A percentile compares a stretch with the other conserved stretches of the same genome.
Evolutionary conservation across 1,140 invertebrate species (phyloP).

Genomic region (Drosophila pectinifera): DNA sequence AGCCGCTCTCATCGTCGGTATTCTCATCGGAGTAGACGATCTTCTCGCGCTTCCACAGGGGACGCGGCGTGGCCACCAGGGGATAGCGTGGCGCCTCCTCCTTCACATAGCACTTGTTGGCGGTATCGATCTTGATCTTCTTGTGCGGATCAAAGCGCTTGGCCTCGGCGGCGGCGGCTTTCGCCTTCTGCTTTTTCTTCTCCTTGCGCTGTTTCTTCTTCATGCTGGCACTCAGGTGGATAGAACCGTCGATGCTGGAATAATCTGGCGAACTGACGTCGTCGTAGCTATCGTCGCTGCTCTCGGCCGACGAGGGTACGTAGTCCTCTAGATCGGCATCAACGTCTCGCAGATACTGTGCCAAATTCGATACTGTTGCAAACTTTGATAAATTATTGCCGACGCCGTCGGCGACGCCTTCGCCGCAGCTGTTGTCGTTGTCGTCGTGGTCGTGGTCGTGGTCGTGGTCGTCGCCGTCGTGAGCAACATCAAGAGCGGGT

Average conservation of each 20-base stretch:
- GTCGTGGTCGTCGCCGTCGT: slow-evolving; percentile 53
- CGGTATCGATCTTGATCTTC: slow-evolving; percentile 83
- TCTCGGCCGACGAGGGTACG: slow-evolving; percentile 80
- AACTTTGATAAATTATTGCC: slow-evolving; percentile 85
- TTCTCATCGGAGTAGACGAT: slow-evolving; percentile 81
- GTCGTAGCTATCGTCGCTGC: slow-evolving; percentile 43
- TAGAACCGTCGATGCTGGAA: slow-evolving; percentile 71
- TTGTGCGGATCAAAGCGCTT: slow-evolving; percentile 82
- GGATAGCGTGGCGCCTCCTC: slow-evolving; percentile 86
- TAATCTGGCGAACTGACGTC: slow-evolving; percentile 67
- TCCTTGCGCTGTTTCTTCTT: slow-evolving; percentile 82
- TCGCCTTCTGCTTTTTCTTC: slow-evolving; percentile 75
- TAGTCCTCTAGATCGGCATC: slow-evolving; percentile 84
- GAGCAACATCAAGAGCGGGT: slow-evolving; percentile 14
- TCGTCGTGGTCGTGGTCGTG: slow-evolving; percentile 51
- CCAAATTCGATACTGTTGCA: slow-evolving; percentile 85
- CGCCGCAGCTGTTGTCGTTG: slow-evolving; percentile 70
- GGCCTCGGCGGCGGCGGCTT: slow-evolving; percentile 45
- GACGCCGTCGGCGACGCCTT: slow-evolving; percentile 66
- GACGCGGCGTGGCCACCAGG: slow-evolving; percentile 87
- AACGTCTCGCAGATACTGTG: slow-evolving; percentile 85
- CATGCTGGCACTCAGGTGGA: slow-evolving; percentile 76
- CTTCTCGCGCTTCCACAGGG: slow-evolving; percentile 86
- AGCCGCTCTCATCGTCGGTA: slow-evolving; percentile 73
- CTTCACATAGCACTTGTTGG: slow-evolving; percentile 85